A percentile compares a stretch with the other conserved stretches of the same genome.
Evolutionary conservation across 2,888 invertebrate genomes (phyloP).

Genomic region (Hipparchia sbordonii): DNA sequence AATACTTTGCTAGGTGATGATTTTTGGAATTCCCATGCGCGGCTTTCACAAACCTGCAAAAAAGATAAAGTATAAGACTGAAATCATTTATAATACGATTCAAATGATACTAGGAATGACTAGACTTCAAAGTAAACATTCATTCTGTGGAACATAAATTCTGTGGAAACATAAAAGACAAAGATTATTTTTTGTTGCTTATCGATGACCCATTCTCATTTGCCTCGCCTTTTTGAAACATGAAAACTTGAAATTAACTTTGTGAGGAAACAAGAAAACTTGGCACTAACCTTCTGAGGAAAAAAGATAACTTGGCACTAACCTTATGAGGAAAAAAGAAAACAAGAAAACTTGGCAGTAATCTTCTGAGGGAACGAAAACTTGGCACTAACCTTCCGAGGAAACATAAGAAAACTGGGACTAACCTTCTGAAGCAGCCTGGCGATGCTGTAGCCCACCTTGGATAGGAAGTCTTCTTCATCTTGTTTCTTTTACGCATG

Average conservation of each 20-base stretch:
- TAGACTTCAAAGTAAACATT: no score
- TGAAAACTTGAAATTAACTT: conserved; percentile 34
- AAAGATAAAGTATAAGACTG: neutral
- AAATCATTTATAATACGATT: no score
- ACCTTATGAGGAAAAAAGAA: conserved; percentile 94
- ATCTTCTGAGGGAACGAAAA: neutral
- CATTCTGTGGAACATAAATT: no score
- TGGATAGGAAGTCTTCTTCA: neutral
- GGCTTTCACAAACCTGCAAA: conserved; percentile 83
- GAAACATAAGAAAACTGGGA: neutral
- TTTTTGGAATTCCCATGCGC: conserved; percentile 83
- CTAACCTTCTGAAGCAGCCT: neutral
- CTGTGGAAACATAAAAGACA: no score
- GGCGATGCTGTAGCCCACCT: conserved; percentile 2
- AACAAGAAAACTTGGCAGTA: conserved; percentile 86
- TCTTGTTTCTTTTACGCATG: no score
- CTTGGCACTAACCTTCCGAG: neutral
- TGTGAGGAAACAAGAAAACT: neutral
- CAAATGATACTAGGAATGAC: no score
- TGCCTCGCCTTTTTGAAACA: no score
- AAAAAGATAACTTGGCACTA: conserved; percentile 47
- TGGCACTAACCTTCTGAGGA: conserved; percentile 32
- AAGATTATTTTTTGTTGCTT: no score
- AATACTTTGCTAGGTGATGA: conserved; percentile 94
- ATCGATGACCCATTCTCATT: no score